Percentiles rank a stretch among this genome's conserved stretches.
Evolutionary conservation across 2,113 vertebrate species (phyloP).

Genomic region (Larimichthys polyactis): DNA sequence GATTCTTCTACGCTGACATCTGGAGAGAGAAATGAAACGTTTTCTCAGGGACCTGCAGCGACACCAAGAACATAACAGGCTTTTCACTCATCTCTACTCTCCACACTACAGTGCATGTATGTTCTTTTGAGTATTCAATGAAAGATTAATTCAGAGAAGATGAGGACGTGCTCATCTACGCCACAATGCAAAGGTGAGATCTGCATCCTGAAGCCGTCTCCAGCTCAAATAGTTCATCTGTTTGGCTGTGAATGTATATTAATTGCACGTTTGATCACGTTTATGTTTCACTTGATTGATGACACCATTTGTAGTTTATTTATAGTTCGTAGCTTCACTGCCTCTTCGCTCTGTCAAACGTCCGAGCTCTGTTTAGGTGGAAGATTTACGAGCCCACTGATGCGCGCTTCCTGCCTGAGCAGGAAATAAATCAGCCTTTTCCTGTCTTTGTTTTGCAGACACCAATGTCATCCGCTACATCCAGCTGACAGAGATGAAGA

Average conservation of each 20-base stretch:
- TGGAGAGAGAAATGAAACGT: neutral
- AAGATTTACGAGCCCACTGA: conserved; percentile 39
- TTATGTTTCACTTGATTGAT: neutral
- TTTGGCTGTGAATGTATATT: too few species aligned
- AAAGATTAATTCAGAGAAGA: neutral
- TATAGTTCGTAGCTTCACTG: neutral
- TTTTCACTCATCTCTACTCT: neutral
- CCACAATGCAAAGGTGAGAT: neutral
- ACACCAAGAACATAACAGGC: neutral
- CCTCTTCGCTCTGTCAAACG: neutral
- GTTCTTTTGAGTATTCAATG: neutral
- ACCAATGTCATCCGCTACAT: conserved; percentile 98
- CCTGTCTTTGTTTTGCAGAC: conserved; percentile 86
- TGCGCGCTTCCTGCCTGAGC: conserved; percentile 40
- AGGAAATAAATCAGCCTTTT: conserved; percentile 58
- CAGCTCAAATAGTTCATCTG: neutral
- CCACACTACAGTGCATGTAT: neutral
- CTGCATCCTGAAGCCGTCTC: too few species aligned
- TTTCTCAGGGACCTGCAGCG: neutral
- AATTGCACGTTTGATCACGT: too few species aligned
- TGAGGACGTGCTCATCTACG: neutral
- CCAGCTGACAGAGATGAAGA: conserved; percentile 99
- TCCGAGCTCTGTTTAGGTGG: conserved; percentile 8
- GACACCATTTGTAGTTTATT: neutral
- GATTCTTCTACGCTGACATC: neutral